Evolutionary conservation across 2,113 vertebrate species (phyloP).

Genomic region (Hylia prasina): DNA sequence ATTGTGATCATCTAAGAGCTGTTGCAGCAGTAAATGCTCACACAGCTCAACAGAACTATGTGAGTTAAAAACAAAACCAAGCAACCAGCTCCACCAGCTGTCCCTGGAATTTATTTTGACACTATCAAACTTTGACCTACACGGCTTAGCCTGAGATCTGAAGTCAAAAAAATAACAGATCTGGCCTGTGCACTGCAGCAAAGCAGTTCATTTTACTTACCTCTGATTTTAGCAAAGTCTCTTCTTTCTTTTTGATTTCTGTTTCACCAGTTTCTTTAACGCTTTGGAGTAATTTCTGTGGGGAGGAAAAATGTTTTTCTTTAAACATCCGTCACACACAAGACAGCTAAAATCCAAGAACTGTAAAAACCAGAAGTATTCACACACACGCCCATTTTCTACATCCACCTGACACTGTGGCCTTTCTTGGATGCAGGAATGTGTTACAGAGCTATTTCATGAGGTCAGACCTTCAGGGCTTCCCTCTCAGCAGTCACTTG

Average conservation of each 20-base stretch:
- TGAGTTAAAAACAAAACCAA: neutral
- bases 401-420: neutral
- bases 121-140: neutral
- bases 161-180: neutral
- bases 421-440: neutral
- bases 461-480: neutral
- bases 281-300: slow-evolving; percentile 58
- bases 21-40: neutral
- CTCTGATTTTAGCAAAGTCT: slow-evolving; percentile 54
- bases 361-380: neutral
- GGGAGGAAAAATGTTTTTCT: neutral
- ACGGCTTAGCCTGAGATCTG: neutral
- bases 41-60: neutral
- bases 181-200: rapidly evolving
- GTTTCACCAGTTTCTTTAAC: slow-evolving; percentile 24
- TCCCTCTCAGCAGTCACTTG: neutral
- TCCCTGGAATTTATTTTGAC: neutral
- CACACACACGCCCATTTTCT: neutral
- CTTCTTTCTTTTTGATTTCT: neutral
- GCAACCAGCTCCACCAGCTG: neutral
- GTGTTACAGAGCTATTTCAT: neutral
- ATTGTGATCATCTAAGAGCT: neutral
- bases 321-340: neutral
- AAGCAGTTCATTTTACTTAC: slow-evolving; percentile 43
- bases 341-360: neutral